Percentiles rank a stretch among this genome's conserved stretches.
Evolutionary conservation across 2,797 vertebrate genomes (phyloP).

Genomic region (Xerus rutilus): DNA sequence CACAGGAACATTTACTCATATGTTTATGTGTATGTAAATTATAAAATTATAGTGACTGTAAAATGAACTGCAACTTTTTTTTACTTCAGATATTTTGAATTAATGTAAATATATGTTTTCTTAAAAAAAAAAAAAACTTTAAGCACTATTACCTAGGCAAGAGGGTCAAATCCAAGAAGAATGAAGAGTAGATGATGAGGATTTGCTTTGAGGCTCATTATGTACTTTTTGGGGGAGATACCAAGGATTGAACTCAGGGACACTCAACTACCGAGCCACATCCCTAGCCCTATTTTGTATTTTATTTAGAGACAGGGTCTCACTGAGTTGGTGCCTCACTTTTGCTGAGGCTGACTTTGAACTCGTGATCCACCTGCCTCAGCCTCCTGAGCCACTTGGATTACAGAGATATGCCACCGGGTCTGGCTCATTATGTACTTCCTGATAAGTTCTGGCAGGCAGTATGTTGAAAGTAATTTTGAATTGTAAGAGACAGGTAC

Average conservation of each 20-base stretch:
- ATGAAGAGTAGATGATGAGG: not conserved
- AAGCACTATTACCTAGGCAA: not conserved
- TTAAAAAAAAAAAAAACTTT: not conserved
- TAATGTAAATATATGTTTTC: not conserved
- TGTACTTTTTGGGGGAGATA: not conserved
- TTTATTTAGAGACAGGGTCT: no score
- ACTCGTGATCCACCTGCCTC: no score
- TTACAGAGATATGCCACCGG: no score
- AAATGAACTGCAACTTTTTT: not conserved
- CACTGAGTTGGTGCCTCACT: no score
- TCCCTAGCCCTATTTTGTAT: no score
- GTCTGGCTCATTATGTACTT: not conserved
- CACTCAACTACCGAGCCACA: no score
- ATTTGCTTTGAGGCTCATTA: constrained; percentile 8
- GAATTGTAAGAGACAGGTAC: not conserved
- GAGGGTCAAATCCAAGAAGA: not conserved
- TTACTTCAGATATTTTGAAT: not conserved
- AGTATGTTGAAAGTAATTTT: constrained; percentile 45
- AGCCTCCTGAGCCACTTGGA: no score
- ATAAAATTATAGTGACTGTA: constrained; percentile 31
- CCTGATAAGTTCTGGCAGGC: constrained; percentile 1
- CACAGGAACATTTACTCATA: not conserved
- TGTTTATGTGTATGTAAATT: not conserved
- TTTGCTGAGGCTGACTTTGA: no score
- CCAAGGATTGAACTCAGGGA: no score